Conservation (phyloP, 92 coral and sea anemone species). For the Zoanthus solanderi region DNA sequence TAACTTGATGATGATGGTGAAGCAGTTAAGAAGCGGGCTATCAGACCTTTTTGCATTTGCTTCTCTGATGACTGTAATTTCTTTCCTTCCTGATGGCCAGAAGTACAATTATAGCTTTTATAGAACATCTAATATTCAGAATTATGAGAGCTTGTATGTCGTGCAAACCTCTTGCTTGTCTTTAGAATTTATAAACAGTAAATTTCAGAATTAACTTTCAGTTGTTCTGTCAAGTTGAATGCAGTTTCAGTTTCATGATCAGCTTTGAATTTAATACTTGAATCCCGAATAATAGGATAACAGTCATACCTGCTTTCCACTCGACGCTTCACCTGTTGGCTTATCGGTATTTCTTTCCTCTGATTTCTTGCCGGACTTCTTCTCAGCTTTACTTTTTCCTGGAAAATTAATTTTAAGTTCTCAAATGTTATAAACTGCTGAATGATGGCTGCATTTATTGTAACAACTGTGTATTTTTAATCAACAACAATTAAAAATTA, state of each 20-base stretch:
- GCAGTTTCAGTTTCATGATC: too few relatives aligned
- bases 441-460: background rate
- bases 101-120: background rate
- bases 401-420: too few relatives aligned
- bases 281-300: too few relatives aligned
- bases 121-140: too few relatives aligned
- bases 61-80: background rate
- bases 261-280: too few relatives aligned
- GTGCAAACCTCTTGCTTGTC: too few relatives aligned
- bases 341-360: background rate
- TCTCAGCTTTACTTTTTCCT: slow-evolving; percentile 9
- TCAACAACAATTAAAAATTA: too few relatives aligned
- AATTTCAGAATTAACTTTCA: too few relatives aligned
- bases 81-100: background rate
- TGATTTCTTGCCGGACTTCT: background rate
- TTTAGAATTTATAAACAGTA: too few relatives aligned
- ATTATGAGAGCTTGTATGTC: too few relatives aligned
- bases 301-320: slow-evolving; percentile 7
- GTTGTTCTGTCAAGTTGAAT: too few relatives aligned
- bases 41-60: slow-evolving; percentile 1
- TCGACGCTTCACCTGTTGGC: background rate
- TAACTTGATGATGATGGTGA: slow-evolving; percentile 14
- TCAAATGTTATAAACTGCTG: too few relatives aligned
- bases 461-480: background rate
- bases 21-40: slow-evolving; percentile 11